Percentiles rank a stretch among this genome's conserved stretches.
Conservation (phyloP, 2,888 invertebrate genomes). For the Volucella inanis region DNA sequence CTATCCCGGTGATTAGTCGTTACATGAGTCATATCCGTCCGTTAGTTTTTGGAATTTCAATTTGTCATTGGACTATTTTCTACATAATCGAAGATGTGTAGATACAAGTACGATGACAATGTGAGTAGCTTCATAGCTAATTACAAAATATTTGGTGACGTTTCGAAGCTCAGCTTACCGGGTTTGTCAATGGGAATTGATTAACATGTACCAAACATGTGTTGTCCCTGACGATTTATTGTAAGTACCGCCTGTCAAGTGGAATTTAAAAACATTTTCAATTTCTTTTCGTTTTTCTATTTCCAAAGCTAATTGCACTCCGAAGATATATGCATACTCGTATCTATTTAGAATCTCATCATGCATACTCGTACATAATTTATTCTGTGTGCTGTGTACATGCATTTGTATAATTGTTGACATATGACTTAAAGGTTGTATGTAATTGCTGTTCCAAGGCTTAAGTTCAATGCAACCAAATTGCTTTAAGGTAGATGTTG, state of each 20-base stretch:
- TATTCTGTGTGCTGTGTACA: too few relatives aligned
- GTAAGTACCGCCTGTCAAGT: background rate
- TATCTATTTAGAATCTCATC: background rate
- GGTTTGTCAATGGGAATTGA: too few relatives aligned
- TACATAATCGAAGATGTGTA: conserved; percentile 23
- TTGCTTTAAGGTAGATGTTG: too few relatives aligned
- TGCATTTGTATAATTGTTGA: too few relatives aligned
- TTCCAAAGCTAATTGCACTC: background rate
- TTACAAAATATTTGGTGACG: conserved; percentile 13
- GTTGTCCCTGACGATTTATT: background rate
- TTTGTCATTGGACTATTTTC: conserved; percentile 37
- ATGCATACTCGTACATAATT: conserved; percentile 2
- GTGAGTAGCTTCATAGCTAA: conserved; percentile 4
- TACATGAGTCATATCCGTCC: conserved; percentile 42
- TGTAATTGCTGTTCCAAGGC: too few relatives aligned
- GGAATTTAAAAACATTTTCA: background rate
- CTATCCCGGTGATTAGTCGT: background rate
- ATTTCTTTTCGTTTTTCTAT: background rate
- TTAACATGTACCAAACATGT: background rate
- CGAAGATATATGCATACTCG: background rate
- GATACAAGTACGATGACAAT: conserved; percentile 1
- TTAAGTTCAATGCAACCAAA: too few relatives aligned
- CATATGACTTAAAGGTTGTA: too few relatives aligned
- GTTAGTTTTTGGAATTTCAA: conserved; percentile 15
- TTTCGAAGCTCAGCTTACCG: too few relatives aligned